These are phyloP conservation scores for Pelobates cultripes DNA, from an alignment of 2,797 vertebrate species.

Conservation along the genomic window DNA sequence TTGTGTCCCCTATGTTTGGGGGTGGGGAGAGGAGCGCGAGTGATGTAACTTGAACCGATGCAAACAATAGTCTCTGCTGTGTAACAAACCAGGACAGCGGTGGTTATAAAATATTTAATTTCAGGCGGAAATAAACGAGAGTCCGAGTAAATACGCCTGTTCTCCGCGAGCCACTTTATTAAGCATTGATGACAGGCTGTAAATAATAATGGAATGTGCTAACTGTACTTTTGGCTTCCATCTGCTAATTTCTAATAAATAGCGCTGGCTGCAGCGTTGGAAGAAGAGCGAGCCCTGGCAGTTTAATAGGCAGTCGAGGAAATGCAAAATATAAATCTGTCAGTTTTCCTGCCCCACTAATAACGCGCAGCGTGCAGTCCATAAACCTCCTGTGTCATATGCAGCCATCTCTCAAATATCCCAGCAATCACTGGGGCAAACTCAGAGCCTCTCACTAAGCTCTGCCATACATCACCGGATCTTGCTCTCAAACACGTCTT, in stretches of 20 bases:
- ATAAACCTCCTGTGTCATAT: constrained; percentile 15
- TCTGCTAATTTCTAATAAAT: constrained; percentile 53
- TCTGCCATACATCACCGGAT: neutral
- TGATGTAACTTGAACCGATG: too few relatives aligned
- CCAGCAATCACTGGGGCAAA: neutral
- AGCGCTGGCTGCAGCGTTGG: constrained; percentile 21
- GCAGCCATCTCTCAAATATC: neutral
- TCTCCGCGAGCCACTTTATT: constrained; percentile 26
- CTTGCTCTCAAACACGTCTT: too few relatives aligned
- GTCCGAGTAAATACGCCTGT: constrained; percentile 29
- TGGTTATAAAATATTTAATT: constrained; percentile 11
- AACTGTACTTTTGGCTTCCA: constrained; percentile 46
- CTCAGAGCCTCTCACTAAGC: neutral
- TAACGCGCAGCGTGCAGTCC: constrained; percentile 29
- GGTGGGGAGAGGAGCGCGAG: too few relatives aligned
- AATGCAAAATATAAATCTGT: constrained; percentile 39
- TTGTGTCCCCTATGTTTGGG: too few relatives aligned
- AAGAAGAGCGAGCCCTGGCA: constrained; percentile 15
- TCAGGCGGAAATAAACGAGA: constrained; percentile 12
- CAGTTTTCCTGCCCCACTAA: constrained; percentile 13
- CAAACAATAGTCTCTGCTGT: too few relatives aligned
- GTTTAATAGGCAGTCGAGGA: constrained; percentile 32
- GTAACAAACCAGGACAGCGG: neutral
- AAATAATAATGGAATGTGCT: constrained; percentile 31
- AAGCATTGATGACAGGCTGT: constrained; percentile 38